Evolutionary conservation across 1,140 invertebrate genomes (phyloP), one percentile per base, ranked within the genome.

Genomic region (Drosophila malerkotliana): DNA sequence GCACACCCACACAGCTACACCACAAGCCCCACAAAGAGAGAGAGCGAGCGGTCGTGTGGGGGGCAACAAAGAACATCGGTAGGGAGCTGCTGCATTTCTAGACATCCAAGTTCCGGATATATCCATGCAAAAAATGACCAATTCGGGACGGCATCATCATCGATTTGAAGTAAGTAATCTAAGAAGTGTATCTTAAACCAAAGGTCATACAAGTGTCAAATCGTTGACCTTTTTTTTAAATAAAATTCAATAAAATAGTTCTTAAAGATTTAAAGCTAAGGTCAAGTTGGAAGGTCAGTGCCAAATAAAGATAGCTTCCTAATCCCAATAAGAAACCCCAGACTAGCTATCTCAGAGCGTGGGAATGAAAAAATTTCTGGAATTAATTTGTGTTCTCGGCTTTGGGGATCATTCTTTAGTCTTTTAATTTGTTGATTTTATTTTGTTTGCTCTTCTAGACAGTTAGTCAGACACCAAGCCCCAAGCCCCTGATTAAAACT

Each of bases 111-210:
- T 68, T 54, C 68, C 32, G 49, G 62, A 69, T 48, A 66, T 75
- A 66, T 77, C 69, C 59, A 60, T 68, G 77, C 82, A 67, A 79
- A 87, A 88, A 88, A 87, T 87, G 83, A 83, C 83, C 83, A 88
- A 88, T 77, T 83, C 84, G 63, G 80, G 85, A 68, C 83, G 85
- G 67, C 77, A 77, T 66, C 72, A 79, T 73, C 72, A 79, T 71
- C 79, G 83, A 73, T 73, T 73, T 55, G 83, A 88, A 71, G 83
- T 88, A 83, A 88, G 83, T 88, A 55, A 32, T 45, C 2, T 18
- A 30, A 12, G 10, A 12, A 12, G 1, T 12, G 0, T 4, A 34
- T n/a, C 2, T 2, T 2, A 37, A 10, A 1, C 10, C 18, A 21
- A 21, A 37, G 34, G 34, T 37, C 34, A 37, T 37, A 3, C 32